These are phyloP conservation scores for Pocillopora meandrina DNA, from an alignment of 92 coral and sea anemone genomes.

Conservation along the genomic window DNA sequence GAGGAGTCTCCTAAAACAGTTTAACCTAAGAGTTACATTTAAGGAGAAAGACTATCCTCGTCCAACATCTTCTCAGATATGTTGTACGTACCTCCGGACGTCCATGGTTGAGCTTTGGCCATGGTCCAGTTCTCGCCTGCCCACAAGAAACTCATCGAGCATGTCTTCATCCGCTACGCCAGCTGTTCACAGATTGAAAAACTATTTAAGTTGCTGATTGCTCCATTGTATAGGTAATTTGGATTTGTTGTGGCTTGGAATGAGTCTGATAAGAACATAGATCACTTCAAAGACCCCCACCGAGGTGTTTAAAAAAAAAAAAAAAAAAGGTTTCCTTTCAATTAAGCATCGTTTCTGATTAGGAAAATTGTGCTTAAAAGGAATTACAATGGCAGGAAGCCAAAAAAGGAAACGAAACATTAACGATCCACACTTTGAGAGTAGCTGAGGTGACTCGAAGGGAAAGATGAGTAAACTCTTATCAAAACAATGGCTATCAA, in stretches of 20 bases:
- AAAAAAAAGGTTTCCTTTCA: not conserved
- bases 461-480: too few species aligned
- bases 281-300: not conserved
- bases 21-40: too few species aligned
- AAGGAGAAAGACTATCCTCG: too few species aligned
- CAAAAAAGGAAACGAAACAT: too few species aligned
- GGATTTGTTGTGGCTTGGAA: not conserved
- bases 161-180: slow-evolving; percentile 79
- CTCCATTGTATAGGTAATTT: too few species aligned
- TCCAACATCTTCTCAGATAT: too few species aligned
- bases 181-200: slow-evolving; percentile 30
- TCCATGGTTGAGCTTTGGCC: slow-evolving; percentile 77
- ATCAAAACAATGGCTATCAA: too few species aligned
- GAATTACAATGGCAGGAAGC: too few species aligned
- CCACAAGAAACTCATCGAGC: slow-evolving; percentile 61
- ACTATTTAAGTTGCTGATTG: not conserved
- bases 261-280: not conserved
- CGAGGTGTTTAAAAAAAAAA: not conserved
- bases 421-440: too few species aligned
- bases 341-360: not conserved
- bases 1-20: too few species aligned
- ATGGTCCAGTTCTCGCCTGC: slow-evolving; percentile 63
- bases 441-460: too few species aligned
- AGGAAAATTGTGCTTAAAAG: too few species aligned
- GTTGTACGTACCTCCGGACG: slow-evolving; percentile 50